Conservation (phyloP, 2,797 vertebrate genomes). For the Peromyscus attwateri region DNA sequence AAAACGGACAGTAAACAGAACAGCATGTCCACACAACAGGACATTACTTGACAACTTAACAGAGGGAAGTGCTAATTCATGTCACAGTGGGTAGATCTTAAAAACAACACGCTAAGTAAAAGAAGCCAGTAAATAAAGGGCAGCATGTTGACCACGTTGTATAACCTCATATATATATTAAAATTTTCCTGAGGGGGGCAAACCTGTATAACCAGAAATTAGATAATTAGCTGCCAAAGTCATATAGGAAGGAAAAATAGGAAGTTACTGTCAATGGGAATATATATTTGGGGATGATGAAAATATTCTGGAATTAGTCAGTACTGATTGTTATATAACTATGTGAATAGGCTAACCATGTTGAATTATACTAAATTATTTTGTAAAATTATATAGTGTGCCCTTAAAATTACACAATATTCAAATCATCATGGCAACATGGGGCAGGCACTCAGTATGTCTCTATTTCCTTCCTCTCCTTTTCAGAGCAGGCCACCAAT, state of each 20-base stretch:
- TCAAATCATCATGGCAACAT: too few relatives aligned
- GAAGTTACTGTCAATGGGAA: neutral
- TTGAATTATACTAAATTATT: neutral
- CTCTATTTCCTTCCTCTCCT: neutral
- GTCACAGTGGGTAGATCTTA: neutral
- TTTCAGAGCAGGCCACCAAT: neutral
- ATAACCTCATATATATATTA: neutral
- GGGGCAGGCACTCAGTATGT: accelerated
- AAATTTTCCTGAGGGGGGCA: neutral
- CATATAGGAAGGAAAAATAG: too few relatives aligned
- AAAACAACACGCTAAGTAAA: neutral
- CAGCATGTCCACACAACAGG: neutral
- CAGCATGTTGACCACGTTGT: neutral
- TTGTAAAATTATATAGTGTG: neutral
- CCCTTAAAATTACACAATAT: neutral
- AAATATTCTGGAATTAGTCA: neutral
- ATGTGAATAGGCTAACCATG: neutral
- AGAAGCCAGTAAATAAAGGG: neutral
- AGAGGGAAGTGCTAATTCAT: neutral
- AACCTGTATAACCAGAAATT: neutral
- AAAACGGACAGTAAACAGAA: neutral
- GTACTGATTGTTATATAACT: neutral
- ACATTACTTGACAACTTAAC: neutral
- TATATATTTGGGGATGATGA: neutral
- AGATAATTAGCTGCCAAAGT: neutral